phyloP scores from a whole-genome alignment of 2,113 vertebrate genomes.

The Urocynchramus pylzowi region DNA sequence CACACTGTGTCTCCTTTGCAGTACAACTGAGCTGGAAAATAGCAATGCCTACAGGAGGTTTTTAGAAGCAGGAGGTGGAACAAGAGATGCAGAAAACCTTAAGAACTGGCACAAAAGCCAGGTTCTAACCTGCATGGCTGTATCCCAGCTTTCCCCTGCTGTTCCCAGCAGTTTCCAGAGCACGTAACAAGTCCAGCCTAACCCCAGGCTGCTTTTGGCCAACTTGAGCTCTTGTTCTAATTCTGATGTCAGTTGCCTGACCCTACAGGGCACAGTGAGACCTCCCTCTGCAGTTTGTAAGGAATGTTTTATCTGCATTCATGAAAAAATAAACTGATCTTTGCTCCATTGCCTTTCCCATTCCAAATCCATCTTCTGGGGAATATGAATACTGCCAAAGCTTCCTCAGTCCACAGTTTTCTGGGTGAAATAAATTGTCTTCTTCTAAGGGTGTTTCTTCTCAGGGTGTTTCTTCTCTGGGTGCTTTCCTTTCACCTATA shows the following conservation, averaged over 20 bases:
- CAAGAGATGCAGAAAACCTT: background rate
- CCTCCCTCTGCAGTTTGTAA: background rate
- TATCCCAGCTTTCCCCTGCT: background rate
- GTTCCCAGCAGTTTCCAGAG: background rate
- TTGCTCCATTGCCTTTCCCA: background rate
- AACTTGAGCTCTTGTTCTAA: background rate
- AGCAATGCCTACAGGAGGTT: background rate
- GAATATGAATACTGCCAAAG: background rate
- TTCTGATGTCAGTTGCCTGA: background rate
- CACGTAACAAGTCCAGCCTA: background rate
- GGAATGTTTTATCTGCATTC: background rate
- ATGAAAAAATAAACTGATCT: background rate
- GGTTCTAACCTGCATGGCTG: background rate
- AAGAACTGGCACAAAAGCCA: background rate
- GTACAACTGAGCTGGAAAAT: background rate
- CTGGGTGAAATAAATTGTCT: background rate
- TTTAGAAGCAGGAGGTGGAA: background rate
- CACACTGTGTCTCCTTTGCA: background rate
- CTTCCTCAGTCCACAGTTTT: background rate
- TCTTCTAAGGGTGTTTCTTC: background rate
- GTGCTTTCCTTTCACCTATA: background rate
- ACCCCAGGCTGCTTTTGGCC: background rate
- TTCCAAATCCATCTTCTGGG: background rate
- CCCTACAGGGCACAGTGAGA: background rate
- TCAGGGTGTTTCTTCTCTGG: background rate